Evolutionary conservation across 2,888 invertebrate species (phyloP), one percentile per base, ranked within the genome.

Genomic region (Leptopilina syphax): DNA sequence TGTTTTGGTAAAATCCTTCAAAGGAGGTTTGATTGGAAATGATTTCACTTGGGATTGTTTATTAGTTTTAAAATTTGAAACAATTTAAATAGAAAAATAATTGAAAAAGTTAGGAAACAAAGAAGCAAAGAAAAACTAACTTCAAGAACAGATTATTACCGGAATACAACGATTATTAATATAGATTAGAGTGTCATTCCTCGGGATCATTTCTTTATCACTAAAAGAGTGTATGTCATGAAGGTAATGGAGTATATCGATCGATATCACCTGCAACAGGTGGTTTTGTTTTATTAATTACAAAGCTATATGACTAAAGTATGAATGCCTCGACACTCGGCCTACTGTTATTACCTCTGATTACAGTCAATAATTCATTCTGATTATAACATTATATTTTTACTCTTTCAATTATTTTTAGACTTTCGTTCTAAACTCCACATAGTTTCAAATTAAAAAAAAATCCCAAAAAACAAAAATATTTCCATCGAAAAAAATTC

Each of bases 271-370:
- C 84, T 84, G 87, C 85, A 86, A 87, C 90, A 91, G 90, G 90
- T 90, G 90, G 86, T 90, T 88, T 87, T 86, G 86, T 86, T 87
- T 87, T 86, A 86, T 87, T 87, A 87, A 86, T 84, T 82, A 66
- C 83, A 82, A 83, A 82, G 73, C 76, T 34, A 34, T 80, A 80
- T 73, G 77, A 73, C 68, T 65, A 76, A 60, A 70, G 67, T 27
- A 73, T 34, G 27, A 70, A 70, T 54, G 73, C n/a, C 27, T 34
- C 34, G 9, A 73, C n/a, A 57, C 57, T 57, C 73, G 18, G n/a
- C 24, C 27, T 34, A 73, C 57, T 73, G 12, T 34, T 57, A 34
- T 9, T 27, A 7, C 27, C 27, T 70, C 54, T 54, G 70, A 57
- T 73, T n/a, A 73, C 7, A 24, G 34, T 34, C 24, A 63, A 24